Base-by-base conservation (phyloP, 2,113 vertebrate genomes). In the Lontra canadensis region DNA sequence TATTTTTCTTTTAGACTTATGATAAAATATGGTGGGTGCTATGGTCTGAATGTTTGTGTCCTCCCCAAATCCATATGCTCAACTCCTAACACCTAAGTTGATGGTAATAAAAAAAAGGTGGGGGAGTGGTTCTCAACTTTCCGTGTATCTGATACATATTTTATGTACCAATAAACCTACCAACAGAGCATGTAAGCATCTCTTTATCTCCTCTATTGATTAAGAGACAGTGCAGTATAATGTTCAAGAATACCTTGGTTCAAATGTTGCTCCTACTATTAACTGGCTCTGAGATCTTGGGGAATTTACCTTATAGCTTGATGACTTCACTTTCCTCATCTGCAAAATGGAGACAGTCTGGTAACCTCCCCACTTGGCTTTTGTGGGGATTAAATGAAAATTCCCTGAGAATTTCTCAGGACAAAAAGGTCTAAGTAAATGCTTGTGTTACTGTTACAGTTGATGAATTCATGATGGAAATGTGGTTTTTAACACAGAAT, bases 221-320 rank as follows among this genome's bases (percentile, higher is more conserved):
- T 4, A 49, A 52, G 26, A 79, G 47, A 42, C 0, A 0, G 23
- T 5, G 11, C 14, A 59, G 20, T 0, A 2, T 14, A 29, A 59
- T 11, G 31, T 47, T 78, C 13, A n/a, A 34, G 13, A 12, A 8
- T 7, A 11, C 42, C 10, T 15, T 47, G 6, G 39, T 29, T 76
- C 69, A 76, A 83, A 55, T 2, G 26, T 55, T 55, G 87, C 9
- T 57, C 55, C 25, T 59, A 34, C 39, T 67, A 31, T 47, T 39
- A 31, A 61, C 10, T 10, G 25, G 55, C 29, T 81, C 2, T 69
- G 82, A 84, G 47, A n/a, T 4, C n/a, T n/a, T 52, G 31, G 31
- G 26, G 18, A n/a, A 55, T 44, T n/a, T 71, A 55, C 18, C 7
- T 26, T 39, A 85, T 2, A 59, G 47, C 52, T 31, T 29, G 36